Conservation (phyloP, 2,888 invertebrate species). For the Amorpha juglandis region DNA sequence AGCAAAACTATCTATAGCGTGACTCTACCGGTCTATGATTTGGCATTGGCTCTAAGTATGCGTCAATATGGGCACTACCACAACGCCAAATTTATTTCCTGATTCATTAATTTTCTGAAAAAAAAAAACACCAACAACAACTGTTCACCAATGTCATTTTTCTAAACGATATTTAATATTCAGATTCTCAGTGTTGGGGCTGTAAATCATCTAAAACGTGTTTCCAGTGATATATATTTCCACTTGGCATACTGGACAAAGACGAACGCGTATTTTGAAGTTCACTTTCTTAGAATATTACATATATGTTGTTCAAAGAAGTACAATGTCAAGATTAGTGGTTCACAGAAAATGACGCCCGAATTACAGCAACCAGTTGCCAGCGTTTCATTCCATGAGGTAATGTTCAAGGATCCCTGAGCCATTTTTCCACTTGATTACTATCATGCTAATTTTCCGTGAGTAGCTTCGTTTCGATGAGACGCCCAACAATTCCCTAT, state of each 20-base stretch:
- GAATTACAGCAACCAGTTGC: slow-evolving; percentile 1
- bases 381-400: not conserved
- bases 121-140: not conserved
- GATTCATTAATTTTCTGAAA: too few species aligned
- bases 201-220: slow-evolving; percentile 23
- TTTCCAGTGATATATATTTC: slow-evolving; percentile 10
- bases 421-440: too few species aligned
- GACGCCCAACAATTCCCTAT: too few species aligned
- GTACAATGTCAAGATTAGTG: not conserved
- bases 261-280: slow-evolving; percentile 10
- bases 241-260: slow-evolving; percentile 23
- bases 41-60: too few species aligned
- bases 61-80: too few species aligned
- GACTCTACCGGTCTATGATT: too few species aligned
- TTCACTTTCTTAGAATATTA: slow-evolving; percentile 17
- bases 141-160: too few species aligned
- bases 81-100: too few species aligned
- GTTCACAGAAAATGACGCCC: slow-evolving; percentile 16
- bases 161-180: not conserved
- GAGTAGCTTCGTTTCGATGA: too few species aligned
- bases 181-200: not conserved
- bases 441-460: too few species aligned
- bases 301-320: slow-evolving; percentile 24
- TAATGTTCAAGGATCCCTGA: too few species aligned
- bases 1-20: too few species aligned